A percentile compares a stretch with the other conserved stretches of the same genome.
Conservation (phyloP, 2,113 vertebrate species). For the Pangasianodon gigas region DNA sequence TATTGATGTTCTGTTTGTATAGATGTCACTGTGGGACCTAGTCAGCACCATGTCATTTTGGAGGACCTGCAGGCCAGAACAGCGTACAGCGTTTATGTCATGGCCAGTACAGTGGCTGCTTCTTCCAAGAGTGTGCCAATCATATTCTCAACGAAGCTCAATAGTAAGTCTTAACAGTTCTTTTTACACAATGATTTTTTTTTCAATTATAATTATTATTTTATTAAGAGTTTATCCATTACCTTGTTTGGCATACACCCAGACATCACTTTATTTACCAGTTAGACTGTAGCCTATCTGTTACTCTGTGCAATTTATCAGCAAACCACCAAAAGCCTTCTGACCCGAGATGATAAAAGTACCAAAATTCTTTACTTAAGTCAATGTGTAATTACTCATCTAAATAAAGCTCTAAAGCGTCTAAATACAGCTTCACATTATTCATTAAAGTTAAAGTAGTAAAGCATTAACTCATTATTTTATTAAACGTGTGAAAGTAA, state of each 20-base stretch:
- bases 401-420: too few species aligned
- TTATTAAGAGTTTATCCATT: background rate
- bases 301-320: background rate
- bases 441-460: too few species aligned
- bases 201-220: background rate
- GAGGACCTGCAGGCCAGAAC: slow-evolving; percentile 30
- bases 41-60: slow-evolving; percentile 15
- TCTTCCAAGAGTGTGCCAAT: background rate
- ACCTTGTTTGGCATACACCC: background rate
- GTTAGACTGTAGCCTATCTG: background rate
- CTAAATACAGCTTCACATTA: background rate
- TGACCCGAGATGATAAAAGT: background rate
- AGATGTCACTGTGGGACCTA: slow-evolving; percentile 31
- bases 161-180: background rate
- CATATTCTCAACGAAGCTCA: slow-evolving; percentile 27
- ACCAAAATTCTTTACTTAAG: background rate
- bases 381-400: background rate
- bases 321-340: background rate
- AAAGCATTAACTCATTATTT: too few species aligned
- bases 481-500: background rate
- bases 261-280: background rate
- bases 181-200: background rate
- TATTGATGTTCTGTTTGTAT: background rate
- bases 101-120: slow-evolving; percentile 11
- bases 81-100: slow-evolving; percentile 3